Percentiles rank a stretch among this genome's conserved stretches.
These are phyloP conservation scores for Chrysolina americana DNA, from an alignment of 2,888 invertebrate genomes.

Conservation along the genomic window DNA sequence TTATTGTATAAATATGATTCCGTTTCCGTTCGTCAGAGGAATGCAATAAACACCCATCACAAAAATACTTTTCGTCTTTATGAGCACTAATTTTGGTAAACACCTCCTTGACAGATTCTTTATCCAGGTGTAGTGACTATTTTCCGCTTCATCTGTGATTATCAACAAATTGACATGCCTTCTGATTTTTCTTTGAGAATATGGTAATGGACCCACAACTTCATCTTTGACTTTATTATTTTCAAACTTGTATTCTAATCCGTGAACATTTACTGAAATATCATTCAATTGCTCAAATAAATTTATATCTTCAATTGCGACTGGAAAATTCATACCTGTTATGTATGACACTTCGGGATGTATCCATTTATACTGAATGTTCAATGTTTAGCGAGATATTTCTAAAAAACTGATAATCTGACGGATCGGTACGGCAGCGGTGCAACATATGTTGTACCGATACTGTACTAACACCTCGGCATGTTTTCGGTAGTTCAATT, in stretches of 20 bases:
- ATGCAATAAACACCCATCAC: background rate
- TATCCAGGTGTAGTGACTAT: background rate
- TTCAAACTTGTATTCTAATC: slow-evolving; percentile 22
- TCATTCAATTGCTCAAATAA: slow-evolving; percentile 22
- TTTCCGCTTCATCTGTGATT: background rate
- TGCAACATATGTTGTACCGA: too few species aligned
- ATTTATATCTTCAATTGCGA: too few species aligned
- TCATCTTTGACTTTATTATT: slow-evolving; percentile 13
- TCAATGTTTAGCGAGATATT: too few species aligned
- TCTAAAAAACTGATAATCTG: too few species aligned
- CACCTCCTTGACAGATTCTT: background rate
- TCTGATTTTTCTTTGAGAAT: background rate
- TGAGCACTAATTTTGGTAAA: background rate
- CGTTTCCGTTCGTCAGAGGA: slow-evolving; percentile 33
- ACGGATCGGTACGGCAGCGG: too few species aligned
- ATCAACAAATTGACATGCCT: slow-evolving; percentile 20
- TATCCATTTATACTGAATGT: too few species aligned
- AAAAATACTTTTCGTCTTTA: background rate
- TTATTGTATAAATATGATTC: slow-evolving; percentile 27
- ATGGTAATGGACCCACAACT: slow-evolving; percentile 12
- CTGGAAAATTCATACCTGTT: background rate
- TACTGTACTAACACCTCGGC: too few species aligned
- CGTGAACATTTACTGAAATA: slow-evolving; percentile 29
- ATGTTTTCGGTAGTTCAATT: too few species aligned
- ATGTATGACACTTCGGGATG: background rate